Base-by-base conservation (phyloP, 2,113 vertebrate genomes). In the Sardina pilchardus region DNA sequence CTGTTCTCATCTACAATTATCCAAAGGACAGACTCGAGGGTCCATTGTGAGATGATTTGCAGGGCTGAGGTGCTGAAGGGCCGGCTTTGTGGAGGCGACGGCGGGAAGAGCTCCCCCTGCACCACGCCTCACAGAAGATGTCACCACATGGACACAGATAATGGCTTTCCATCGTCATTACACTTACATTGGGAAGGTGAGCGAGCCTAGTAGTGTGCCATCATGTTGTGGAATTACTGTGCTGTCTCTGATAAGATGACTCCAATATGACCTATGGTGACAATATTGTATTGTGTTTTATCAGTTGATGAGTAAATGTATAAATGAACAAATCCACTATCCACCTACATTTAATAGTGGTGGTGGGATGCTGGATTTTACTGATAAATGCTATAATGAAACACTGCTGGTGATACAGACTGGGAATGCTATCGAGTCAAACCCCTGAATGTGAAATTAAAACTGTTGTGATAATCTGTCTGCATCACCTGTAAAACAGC, bases 1-100 rank as follows among this genome's bases (percentile, higher is more conserved):
- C 90, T 88, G 88, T 90, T 92, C 93, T 93, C 88, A 90, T 93
- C 91, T 90, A 92, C 93, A 94, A 94, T 95, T 93, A 95, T 94
- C 92, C 88, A 93, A 92, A 94, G 93, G 93, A 93, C 91, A 93
- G 91, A 92, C 93, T 90, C 91, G 91, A 92, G 91, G 82, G 56
- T 88, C 87, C 84, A 87, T 85, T 89, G 90, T 89, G 90, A 88
- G 89, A 90, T 93, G 93, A 93, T 94, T 92, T 92, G 91, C 91
- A 45, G 92, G 92, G 89, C 88, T 90, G 44, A 81, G 88, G 86
- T n/a, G 90, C 85, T 90, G 88, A 88, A 92, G 90, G 89, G 92
- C 30, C 47, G 3, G 50, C 89, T 93, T 94, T 93, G 94, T 93
- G 92, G 94, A 90, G 88, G 87, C 88, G 88, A 91, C 88, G 89